Evolutionary conservation across 2,888 invertebrate genomes (phyloP).

Genomic region (Dusona sp.): DNA sequence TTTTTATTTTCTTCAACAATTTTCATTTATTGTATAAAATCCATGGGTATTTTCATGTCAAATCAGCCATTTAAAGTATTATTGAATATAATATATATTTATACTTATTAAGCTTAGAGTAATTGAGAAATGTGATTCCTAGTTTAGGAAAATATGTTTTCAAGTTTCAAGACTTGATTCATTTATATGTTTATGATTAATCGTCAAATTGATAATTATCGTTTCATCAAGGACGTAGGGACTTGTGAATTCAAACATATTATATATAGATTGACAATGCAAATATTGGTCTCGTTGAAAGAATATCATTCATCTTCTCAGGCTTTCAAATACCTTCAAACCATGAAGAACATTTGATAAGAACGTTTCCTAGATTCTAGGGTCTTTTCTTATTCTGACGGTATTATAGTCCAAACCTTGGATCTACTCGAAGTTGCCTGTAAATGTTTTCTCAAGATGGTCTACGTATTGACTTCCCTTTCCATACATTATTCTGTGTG

Average conservation of each 20-base stretch:
- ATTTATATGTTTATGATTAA: too few relatives aligned
- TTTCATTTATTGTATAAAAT: background rate
- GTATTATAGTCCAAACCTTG: background rate
- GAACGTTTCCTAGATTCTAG: constrained; percentile 20
- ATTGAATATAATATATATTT: background rate
- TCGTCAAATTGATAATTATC: too few relatives aligned
- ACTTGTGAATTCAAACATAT: background rate
- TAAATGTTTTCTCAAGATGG: background rate
- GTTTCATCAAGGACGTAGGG: too few relatives aligned
- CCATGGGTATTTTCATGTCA: background rate
- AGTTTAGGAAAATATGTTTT: background rate
- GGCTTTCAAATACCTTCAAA: constrained; percentile 12
- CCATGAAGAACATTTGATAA: constrained; percentile 27
- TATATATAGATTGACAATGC: background rate
- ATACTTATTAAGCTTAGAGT: background rate
- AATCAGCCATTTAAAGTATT: background rate
- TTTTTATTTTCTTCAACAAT: background rate
- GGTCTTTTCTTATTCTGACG: background rate
- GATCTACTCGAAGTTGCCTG: background rate
- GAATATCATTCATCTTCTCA: background rate
- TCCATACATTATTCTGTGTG: background rate
- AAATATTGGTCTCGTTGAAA: background rate
- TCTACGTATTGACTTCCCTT: background rate
- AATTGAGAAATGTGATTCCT: background rate
- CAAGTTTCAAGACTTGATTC: too few relatives aligned